These are phyloP conservation scores for Aphis craccivora DNA, from an alignment of 1,140 invertebrate species.

Conservation along the genomic window DNA sequence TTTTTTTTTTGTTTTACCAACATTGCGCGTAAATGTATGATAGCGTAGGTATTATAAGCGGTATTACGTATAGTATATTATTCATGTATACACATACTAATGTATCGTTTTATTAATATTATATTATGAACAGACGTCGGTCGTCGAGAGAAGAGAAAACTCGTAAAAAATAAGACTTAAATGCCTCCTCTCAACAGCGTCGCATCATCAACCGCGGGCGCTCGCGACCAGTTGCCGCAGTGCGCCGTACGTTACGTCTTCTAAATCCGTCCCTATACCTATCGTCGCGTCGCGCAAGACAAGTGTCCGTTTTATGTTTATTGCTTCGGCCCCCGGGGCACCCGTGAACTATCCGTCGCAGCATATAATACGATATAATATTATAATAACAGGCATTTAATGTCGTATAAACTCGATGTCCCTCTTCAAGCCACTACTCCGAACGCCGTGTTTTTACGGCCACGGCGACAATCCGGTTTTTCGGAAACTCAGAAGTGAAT, in stretches of 20 bases:
- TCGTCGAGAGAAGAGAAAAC: neutral
- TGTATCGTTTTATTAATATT: neutral
- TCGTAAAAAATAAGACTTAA: constrained; percentile 29
- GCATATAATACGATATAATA: neutral
- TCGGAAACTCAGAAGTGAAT: neutral
- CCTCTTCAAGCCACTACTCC: neutral
- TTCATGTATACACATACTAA: neutral
- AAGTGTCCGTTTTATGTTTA: constrained; percentile 47
- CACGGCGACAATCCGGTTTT: constrained; percentile 8
- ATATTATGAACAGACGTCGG: neutral
- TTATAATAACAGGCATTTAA: constrained; percentile 24
- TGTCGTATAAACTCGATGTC: neutral
- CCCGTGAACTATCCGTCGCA: constrained; percentile 18
- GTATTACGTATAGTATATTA: neutral
- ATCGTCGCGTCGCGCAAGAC: neutral
- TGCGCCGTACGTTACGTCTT: neutral
- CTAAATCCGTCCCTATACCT: neutral
- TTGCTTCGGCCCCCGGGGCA: neutral
- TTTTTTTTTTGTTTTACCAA: neutral
- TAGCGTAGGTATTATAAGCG: no score
- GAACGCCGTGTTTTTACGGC: neutral
- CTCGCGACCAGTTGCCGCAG: neutral
- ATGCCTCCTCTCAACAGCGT: constrained; percentile 24
- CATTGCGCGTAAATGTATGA: no score
- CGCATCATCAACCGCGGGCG: neutral